A percentile compares a stretch with the other conserved stretches of the same genome.
Evolutionary conservation across 2,888 invertebrate genomes (phyloP).

Genomic region (Lycia hirtaria): DNA sequence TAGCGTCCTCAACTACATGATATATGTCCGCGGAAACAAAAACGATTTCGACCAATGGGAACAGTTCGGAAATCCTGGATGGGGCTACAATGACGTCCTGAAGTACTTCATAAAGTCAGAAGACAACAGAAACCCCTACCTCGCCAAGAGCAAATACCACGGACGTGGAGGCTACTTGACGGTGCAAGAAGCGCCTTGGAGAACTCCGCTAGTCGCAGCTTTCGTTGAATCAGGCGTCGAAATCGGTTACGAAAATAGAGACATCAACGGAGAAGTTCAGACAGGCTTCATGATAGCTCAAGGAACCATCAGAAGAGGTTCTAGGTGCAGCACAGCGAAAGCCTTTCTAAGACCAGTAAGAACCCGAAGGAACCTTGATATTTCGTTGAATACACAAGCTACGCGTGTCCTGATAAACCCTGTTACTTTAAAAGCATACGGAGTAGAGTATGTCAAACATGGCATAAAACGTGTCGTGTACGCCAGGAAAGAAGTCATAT

Average conservation of each 20-base stretch:
- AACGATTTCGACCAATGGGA: constrained; percentile 97
- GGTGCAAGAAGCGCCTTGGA: constrained; percentile 94
- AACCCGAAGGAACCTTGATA: constrained; percentile 91
- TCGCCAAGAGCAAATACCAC: constrained; percentile 89
- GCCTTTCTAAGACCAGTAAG: constrained; percentile 93
- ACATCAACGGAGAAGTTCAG: constrained; percentile 92
- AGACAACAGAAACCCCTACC: constrained; percentile 94
- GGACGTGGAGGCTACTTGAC: constrained; percentile 90
- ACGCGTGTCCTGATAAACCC: constrained; percentile 91
- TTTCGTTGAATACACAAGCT: constrained; percentile 92
- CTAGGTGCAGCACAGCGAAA: constrained; percentile 94
- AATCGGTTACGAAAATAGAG: constrained; percentile 93
- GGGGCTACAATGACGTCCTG: constrained; percentile 93
- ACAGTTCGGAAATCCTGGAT: constrained; percentile 93
- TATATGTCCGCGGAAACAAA: constrained; percentile 93
- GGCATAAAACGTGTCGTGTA: constrained; percentile 89
- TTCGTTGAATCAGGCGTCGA: constrained; percentile 93
- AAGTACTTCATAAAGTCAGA: constrained; percentile 96
- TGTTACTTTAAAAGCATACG: constrained; percentile 89
- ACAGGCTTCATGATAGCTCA: constrained; percentile 94
- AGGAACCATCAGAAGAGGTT: constrained; percentile 91
- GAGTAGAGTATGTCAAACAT: constrained; percentile 92
- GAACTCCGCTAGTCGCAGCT: constrained; percentile 92
- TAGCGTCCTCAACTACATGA: constrained; percentile 95
- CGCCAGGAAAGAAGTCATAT: constrained; percentile 93